Percentiles rank a stretch among this genome's conserved stretches.
phyloP scores from a whole-genome alignment of 2,797 vertebrate genomes.

The Coendou prehensilis region DNA sequence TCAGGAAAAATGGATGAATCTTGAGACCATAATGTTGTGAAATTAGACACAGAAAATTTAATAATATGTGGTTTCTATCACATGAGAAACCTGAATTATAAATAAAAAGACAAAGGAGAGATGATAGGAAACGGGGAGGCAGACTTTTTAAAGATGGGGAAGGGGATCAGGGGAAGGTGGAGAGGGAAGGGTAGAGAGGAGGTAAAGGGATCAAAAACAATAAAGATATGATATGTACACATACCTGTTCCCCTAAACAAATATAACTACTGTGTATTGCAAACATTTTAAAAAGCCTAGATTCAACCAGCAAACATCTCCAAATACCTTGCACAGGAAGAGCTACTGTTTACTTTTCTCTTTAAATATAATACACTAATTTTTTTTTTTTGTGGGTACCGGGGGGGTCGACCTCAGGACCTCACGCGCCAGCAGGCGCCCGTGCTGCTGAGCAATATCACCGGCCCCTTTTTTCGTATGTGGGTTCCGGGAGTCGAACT shows the following conservation, averaged over 20 bases:
- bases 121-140: neutral
- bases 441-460: too few species aligned
- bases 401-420: too few species aligned
- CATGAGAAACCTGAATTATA: neutral
- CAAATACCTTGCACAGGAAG: neutral
- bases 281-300: neutral
- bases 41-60: neutral
- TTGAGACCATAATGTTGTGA: neutral
- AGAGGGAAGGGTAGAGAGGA: neutral
- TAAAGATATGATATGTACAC: neutral
- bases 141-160: neutral
- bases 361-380: constrained; percentile 2
- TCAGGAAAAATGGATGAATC: neutral
- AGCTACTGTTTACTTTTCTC: constrained; percentile 31
- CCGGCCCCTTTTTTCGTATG: too few species aligned
- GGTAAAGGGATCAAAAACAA: neutral
- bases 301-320: neutral
- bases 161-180: neutral
- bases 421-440: too few species aligned
- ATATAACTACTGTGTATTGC: neutral
- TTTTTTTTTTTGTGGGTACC: too few species aligned
- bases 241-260: neutral
- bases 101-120: neutral
- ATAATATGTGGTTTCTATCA: neutral
- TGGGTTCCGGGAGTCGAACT: too few species aligned